Evolutionary conservation across 2,888 invertebrate species (phyloP).

Genomic region (Cryptosula pallasiana): DNA sequence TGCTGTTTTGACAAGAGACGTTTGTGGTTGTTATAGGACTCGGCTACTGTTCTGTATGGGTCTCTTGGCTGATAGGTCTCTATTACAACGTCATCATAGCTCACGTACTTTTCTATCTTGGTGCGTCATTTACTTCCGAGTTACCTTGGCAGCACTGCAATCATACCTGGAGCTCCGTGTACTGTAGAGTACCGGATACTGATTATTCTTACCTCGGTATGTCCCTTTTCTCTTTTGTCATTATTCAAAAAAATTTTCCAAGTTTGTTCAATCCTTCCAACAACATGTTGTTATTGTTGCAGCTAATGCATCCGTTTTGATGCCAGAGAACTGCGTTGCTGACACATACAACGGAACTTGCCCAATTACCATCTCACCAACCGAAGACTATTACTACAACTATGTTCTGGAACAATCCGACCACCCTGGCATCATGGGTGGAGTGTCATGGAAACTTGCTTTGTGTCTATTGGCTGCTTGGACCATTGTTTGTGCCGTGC

Average conservation of each 20-base stretch:
- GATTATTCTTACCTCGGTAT: not conserved
- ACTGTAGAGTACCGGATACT: slow-evolving; percentile 31
- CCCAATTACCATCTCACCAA: slow-evolving; percentile 70
- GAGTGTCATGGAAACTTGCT: slow-evolving; percentile 42
- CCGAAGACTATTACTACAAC: slow-evolving; percentile 81
- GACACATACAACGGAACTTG: slow-evolving; percentile 42
- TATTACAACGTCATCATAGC: slow-evolving; percentile 53
- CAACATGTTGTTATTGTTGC: too few species aligned
- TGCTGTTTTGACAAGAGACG: too few species aligned
- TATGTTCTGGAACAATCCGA: slow-evolving; percentile 45
- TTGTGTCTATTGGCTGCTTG: slow-evolving; percentile 47
- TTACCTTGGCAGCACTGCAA: slow-evolving; percentile 50
- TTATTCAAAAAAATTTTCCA: too few species aligned
- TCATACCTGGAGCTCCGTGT: slow-evolving; percentile 47
- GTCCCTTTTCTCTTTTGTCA: too few species aligned
- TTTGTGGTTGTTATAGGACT: slow-evolving; percentile 50
- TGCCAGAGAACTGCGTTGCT: not conserved
- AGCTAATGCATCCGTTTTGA: not conserved
- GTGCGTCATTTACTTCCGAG: slow-evolving; percentile 43
- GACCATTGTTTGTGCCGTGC: slow-evolving; percentile 44
- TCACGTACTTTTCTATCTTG: slow-evolving; percentile 48
- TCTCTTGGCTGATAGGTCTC: slow-evolving; percentile 45
- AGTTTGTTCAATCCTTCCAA: too few species aligned
- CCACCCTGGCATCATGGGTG: slow-evolving; percentile 46
- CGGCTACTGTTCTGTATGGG: slow-evolving; percentile 49